A percentile compares a stretch with the other conserved stretches of the same genome.
These are phyloP conservation scores for Coreoperca whiteheadi DNA, from an alignment of 2,113 vertebrate genomes.

Conservation along the genomic window DNA sequence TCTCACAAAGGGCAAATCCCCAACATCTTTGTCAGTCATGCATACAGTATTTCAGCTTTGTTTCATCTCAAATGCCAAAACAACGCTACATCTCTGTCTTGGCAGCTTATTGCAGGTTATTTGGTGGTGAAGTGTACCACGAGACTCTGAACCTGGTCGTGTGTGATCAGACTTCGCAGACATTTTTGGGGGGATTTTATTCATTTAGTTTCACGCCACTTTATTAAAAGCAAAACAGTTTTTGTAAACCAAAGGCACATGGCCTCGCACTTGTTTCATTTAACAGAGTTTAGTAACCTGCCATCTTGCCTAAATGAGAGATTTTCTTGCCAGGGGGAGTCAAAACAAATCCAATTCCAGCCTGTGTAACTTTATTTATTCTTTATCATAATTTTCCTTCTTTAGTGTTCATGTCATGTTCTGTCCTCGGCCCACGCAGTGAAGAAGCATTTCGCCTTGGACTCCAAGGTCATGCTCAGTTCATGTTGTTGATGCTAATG, in stretches of 20 bases:
- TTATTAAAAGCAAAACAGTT: slow-evolving; percentile 14
- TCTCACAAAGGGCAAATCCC: slow-evolving; percentile 49
- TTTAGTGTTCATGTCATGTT: slow-evolving; percentile 58
- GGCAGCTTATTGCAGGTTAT: slow-evolving; percentile 44
- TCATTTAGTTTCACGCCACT: not conserved
- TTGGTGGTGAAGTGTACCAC: slow-evolving; percentile 16
- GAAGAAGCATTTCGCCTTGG: slow-evolving; percentile 20
- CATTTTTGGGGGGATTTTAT: not conserved
- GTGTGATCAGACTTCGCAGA: not conserved
- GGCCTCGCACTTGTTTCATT: slow-evolving; percentile 42
- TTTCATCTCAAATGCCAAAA: slow-evolving; percentile 56
- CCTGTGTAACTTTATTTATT: slow-evolving; percentile 67
- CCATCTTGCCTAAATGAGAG: slow-evolving; percentile 51
- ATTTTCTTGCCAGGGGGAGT: slow-evolving; percentile 54
- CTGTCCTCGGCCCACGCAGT: slow-evolving; percentile 24
- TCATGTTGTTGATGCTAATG: not conserved
- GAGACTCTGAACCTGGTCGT: not conserved
- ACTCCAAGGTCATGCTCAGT: not conserved
- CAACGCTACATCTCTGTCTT: not conserved
- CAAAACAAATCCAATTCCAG: slow-evolving; percentile 63
- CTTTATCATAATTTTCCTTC: slow-evolving; percentile 63
- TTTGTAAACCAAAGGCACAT: slow-evolving; percentile 15
- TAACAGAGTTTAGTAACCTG: slow-evolving; percentile 48
- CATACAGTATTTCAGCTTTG: slow-evolving; percentile 51
- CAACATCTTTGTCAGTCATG: slow-evolving; percentile 52